These are phyloP conservation scores for Oscarella lobularis DNA, from an alignment of 37 sponge, comb jelly and placozoan genomes.

Conservation along the genomic window DNA sequence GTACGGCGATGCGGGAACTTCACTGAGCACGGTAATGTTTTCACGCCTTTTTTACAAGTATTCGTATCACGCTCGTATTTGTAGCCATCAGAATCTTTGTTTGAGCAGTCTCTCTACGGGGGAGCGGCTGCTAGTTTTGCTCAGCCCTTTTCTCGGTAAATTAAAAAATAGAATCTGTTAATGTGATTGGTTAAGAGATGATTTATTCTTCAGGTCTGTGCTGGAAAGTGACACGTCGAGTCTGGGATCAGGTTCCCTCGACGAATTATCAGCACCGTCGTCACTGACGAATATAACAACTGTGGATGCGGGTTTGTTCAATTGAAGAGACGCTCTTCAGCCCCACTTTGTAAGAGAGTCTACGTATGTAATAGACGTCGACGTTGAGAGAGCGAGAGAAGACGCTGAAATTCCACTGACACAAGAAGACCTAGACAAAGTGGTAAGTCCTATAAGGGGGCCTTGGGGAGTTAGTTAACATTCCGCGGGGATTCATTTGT, in stretches of 20 bases:
- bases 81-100: conserved; percentile 1
- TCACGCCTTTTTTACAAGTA: no score
- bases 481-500: background rate
- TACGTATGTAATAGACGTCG: no score
- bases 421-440: background rate
- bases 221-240: background rate
- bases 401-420: background rate
- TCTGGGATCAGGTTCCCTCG: background rate
- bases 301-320: background rate
- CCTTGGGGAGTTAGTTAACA: background rate
- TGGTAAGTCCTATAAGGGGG: background rate
- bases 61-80: no score
- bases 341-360: no score
- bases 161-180: no score
- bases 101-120: background rate
- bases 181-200: no score
- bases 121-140: background rate
- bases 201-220: background rate
- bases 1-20: no score
- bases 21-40: no score
- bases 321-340: background rate
- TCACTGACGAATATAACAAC: background rate
- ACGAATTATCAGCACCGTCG: background rate
- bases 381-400: background rate
- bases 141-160: background rate